Conservation (phyloP, 2,797 vertebrate genomes). For the Notamacropus eugenii region DNA sequence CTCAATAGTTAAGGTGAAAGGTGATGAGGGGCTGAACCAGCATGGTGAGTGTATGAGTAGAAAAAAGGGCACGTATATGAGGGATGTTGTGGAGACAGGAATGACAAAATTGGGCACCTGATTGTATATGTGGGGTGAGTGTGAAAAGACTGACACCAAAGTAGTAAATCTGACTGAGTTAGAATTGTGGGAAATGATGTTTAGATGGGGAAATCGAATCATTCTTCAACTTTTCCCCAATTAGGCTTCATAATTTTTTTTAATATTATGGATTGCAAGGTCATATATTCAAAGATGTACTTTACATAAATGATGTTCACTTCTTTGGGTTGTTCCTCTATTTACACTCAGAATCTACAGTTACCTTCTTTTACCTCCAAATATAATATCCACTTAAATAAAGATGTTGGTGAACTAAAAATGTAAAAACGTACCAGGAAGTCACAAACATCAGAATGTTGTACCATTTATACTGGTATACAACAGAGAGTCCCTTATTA, state of each 20-base stretch:
- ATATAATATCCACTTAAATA: neutral
- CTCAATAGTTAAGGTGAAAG: neutral
- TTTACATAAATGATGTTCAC: neutral
- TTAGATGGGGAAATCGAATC: neutral
- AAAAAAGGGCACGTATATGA: neutral
- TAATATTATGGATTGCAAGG: neutral
- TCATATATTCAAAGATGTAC: neutral
- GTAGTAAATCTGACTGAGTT: neutral
- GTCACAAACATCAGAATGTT: neutral
- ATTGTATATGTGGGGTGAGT: neutral
- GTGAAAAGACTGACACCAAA: neutral
- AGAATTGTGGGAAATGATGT: neutral
- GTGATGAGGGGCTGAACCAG: neutral
- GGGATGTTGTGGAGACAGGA: neutral
- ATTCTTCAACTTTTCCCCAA: neutral
- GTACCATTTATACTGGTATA: neutral
- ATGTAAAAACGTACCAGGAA: neutral
- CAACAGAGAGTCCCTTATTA: neutral
- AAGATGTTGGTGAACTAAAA: neutral
- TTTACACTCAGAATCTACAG: neutral
- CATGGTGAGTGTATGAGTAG: neutral
- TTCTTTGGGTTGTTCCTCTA: neutral
- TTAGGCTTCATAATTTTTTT: neutral
- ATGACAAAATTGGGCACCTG: neutral
- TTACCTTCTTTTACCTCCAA: neutral